Conservation (phyloP, 1,140 invertebrate species). For the Platyscapa corneri region DNA sequence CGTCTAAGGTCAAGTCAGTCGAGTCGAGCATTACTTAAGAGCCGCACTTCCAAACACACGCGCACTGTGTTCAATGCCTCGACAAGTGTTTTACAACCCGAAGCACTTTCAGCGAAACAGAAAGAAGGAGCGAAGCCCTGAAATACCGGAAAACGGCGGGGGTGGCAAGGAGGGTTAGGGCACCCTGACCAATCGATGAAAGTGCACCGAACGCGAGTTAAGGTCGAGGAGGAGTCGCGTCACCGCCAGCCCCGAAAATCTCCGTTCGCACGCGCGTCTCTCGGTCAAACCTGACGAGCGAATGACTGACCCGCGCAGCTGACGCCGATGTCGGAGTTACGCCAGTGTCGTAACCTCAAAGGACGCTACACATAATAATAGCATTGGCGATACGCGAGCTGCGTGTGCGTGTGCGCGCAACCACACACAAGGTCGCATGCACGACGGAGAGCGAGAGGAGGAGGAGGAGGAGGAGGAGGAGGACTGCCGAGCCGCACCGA, state of each 20-base stretch:
- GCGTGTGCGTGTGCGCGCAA: too few relatives aligned
- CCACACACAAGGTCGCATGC: too few relatives aligned
- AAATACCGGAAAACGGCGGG: neutral
- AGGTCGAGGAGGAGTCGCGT: neutral
- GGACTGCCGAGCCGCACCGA: neutral
- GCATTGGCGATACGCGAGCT: neutral
- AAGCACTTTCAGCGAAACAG: too few relatives aligned
- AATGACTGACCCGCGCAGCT: conserved; percentile 28
- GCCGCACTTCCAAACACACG: neutral
- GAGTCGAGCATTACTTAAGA: conserved; percentile 32
- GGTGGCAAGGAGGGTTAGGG: too few relatives aligned
- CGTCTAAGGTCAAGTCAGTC: conserved; percentile 12
- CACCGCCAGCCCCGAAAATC: neutral
- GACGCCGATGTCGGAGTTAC: too few relatives aligned
- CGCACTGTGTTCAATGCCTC: neutral
- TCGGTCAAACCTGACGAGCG: conserved; percentile 20
- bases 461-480: neutral
- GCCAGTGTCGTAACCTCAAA: conserved; percentile 24
- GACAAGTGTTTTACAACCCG: too few relatives aligned
- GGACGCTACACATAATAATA: conserved; percentile 44
- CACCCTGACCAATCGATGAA: neutral
- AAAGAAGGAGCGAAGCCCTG: too few relatives aligned
- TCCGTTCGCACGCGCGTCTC: neutral
- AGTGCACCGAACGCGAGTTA: neutral
- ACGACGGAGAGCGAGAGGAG: neutral